Percentiles rank a stretch among this genome's conserved stretches.
phyloP scores from a whole-genome alignment of 1,140 invertebrate genomes.

The Ganaspis sp. region DNA sequence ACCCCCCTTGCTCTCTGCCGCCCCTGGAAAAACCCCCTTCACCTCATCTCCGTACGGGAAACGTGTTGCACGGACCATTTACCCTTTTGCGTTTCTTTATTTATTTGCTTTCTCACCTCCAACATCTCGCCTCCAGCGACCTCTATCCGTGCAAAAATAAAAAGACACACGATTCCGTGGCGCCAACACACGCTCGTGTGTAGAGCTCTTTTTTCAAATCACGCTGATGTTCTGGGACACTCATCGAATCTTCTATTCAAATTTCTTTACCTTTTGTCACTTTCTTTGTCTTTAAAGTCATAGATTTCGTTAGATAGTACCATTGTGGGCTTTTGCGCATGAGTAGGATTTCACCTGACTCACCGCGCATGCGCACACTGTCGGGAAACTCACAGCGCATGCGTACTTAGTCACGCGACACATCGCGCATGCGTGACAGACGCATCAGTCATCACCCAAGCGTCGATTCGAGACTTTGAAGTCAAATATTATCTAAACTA shows the following conservation, averaged over 20 bases:
- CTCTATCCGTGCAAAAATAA: slow-evolving; percentile 40
- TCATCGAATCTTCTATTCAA: background rate
- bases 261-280: background rate
- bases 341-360: too few species aligned
- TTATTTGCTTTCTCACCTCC: slow-evolving; percentile 53
- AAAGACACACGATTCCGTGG: background rate
- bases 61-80: slow-evolving; percentile 46
- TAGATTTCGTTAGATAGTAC: too few species aligned
- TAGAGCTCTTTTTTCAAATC: background rate
- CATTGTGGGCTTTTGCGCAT: too few species aligned
- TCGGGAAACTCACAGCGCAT: too few species aligned
- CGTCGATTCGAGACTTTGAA: too few species aligned
- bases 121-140: slow-evolving; percentile 44
- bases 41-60: slow-evolving; percentile 50
- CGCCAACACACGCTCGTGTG: background rate
- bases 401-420: too few species aligned
- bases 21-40: slow-evolving; percentile 65
- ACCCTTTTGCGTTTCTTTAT: slow-evolving; percentile 55
- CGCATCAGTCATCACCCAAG: too few species aligned
- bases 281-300: too few species aligned
- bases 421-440: too few species aligned
- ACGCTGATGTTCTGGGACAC: too few species aligned
- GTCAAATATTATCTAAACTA: too few species aligned
- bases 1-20: slow-evolving; percentile 68
- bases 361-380: too few species aligned